Base-by-base conservation (phyloP, 1,140 invertebrate species). In the Spodoptera litura region DNA sequence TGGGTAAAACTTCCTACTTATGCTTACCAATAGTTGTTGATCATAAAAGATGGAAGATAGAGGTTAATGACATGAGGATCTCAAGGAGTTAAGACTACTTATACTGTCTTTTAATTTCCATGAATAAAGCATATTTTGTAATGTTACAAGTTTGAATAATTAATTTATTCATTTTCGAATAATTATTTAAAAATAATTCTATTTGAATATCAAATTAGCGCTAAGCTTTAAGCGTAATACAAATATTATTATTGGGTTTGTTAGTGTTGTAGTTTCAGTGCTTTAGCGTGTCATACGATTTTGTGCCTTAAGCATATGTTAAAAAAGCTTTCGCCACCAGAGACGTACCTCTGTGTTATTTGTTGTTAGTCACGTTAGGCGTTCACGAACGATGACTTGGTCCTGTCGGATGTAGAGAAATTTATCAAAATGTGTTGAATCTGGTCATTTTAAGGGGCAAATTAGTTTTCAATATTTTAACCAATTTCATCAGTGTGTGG, bases 371-470 rank as follows among this genome's bases (percentile, higher is more conserved):
- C 90, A 87, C 79, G 81, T 91, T 94, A 94, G 90, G 93, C 93
- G 90, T 94, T 94, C 87, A 94, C 93, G 91, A 94, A 94, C 82
- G 93, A 94, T 80, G 93, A 94, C 91, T 94, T 94, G 88, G 93
- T 94, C 93, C 93, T 94, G 91, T 82, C 83, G 81, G 89, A 78
- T 84, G 81, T 76, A 85, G 84, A 89, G 84, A 85, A 83, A 83
- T 76, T 81, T 71, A 61, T 73, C 53, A 78, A 12, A 78, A 44
- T 44, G 1, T 44, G 38, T 44, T 44, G 71, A 82, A 80, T 56
- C 58, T 68, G 12, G 27, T 51, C 10, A 15, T 27, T 3, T 8
- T 44, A 44, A 44, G 6, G 4, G 38, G 31, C 10, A 8, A 0
- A 10, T 49, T 66, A 49, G 5, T 13, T 20, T 44, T 15, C 3